Evolutionary conservation across 2,888 invertebrate genomes (phyloP), one percentile per base, ranked within the genome.

Genomic region (Andrena fulva): DNA sequence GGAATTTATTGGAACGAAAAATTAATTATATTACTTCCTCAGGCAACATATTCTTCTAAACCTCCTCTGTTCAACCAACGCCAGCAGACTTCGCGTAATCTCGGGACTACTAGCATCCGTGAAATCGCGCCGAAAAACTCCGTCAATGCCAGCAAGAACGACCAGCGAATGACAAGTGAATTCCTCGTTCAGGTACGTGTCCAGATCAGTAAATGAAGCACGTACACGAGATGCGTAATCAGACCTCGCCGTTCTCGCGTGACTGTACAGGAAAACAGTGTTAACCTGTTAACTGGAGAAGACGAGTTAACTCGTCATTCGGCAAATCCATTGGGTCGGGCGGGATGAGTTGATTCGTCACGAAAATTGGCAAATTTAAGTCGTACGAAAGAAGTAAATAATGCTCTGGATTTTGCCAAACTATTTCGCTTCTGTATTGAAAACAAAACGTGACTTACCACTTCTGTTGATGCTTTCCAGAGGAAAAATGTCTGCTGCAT

Each of bases 111-210:
- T 2, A 2, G 12, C 2, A 54, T 68, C 12, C 10, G 54, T 29
- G 8, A 27, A 33, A 31, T 27, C 12, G 2, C 16, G 33, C 29
- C 12, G 24, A 64, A 66, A 60, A 56, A 24, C 27, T 50, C 16
- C 16, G 16, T 1, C 56, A 68, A 71, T 60, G 64, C 8, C 74
- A 60, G 33, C 52, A 50, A 24, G 24, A n/a, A 62, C 75, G 54
- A 2, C 8, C 2, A 2, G 12, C 24, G 72, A 67, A 73, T 59
- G 64, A 24, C 75, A 66, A 82, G n/a, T 82, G 60, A 73, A 83
- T 83, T 79, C 75, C 31, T 83, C n/a, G 8, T 27, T 16, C n/a
- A 2, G 0, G 29, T 84, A 83, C 84, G 84, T 83, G 84, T 52
- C 8, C 60, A 20, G 29, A 8, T 76, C 79, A 31, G 0, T 4